Evolutionary conservation across 2,888 invertebrate species (phyloP).

Genomic region (Lasioglossum calceatum): DNA sequence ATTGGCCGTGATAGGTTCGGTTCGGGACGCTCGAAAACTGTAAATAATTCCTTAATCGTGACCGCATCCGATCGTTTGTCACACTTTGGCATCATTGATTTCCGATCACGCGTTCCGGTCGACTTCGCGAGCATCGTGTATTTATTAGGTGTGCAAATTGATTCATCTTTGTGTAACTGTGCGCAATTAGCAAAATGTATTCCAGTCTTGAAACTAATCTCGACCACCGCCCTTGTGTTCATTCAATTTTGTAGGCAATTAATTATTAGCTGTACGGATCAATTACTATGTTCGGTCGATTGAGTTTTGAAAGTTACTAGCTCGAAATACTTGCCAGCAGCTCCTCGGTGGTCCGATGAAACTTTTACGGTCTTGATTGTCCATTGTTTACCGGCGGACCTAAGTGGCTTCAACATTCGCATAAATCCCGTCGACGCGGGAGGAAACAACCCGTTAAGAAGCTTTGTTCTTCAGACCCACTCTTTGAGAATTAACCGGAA

Average conservation of each 20-base stretch:
- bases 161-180: no score
- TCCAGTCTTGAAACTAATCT: no score
- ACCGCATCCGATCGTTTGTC: slow-evolving; percentile 2
- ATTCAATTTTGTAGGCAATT: background rate
- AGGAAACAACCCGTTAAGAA: background rate
- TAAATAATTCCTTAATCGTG: slow-evolving; percentile 6
- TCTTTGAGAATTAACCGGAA: background rate
- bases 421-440: background rate
- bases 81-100: background rate
- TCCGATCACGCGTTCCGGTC: background rate
- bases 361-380: background rate
- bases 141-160: background rate
- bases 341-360: background rate
- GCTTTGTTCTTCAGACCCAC: background rate
- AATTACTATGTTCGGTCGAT: background rate
- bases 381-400: background rate
- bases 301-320: background rate
- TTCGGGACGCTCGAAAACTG: background rate
- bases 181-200: no score
- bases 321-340: background rate
- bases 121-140: background rate
- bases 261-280: background rate
- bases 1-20: background rate
- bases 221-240: background rate
- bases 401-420: background rate